Evolutionary conservation across 2,888 invertebrate genomes (phyloP), one percentile per base, ranked within the genome.

Genomic region (Gastrophysa polygoni): DNA sequence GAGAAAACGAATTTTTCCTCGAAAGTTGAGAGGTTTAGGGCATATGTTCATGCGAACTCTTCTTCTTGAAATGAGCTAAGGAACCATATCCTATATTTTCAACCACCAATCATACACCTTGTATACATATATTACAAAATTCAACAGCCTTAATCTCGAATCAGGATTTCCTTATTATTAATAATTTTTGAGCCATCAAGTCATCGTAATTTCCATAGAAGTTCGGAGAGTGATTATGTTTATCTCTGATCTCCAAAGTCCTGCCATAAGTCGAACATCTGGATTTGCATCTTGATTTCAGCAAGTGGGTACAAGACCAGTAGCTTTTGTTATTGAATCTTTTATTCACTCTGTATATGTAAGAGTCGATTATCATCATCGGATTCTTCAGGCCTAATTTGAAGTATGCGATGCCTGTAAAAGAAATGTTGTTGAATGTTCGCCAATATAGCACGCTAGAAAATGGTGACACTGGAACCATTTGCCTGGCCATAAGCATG

Each of bases 281-380:
- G 14, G 65, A 66, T 66, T 68, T 73, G 24, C 73, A 72, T 55
- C 59, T 69, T 8, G 55, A 34, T 52, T 65, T 59, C 46, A 52
- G 48, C 59, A 68, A 67, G 44, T 59, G 57, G n/a, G 57, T 61
- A 44, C 73, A 73, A n/a, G 58, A 64, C 73, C 73, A 72, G n/a
- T 59, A 11, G 1, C 66, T 68, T 50, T 57, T 65, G 46, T 66
- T 21, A 1, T 44, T 14, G 7, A 32, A 55, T 50, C 46, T 58
- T 47, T 52, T 61, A 34, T 65, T 64, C 5, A 64, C 21, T n/a
- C 43, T 55, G 44, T 54, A 68, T 47, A 63, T 54, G 34, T 43
- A 59, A 1, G 63, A 59, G 24, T 68, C 52, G 21, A 52, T 51
- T 5, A 68, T 59, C 62, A 68, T 32, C 18, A 63, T 72, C 5